A percentile compares a stretch with the other conserved stretches of the same genome.
These are phyloP conservation scores for Melieria picta DNA, from an alignment of 2,888 invertebrate species.

Conservation along the genomic window DNA sequence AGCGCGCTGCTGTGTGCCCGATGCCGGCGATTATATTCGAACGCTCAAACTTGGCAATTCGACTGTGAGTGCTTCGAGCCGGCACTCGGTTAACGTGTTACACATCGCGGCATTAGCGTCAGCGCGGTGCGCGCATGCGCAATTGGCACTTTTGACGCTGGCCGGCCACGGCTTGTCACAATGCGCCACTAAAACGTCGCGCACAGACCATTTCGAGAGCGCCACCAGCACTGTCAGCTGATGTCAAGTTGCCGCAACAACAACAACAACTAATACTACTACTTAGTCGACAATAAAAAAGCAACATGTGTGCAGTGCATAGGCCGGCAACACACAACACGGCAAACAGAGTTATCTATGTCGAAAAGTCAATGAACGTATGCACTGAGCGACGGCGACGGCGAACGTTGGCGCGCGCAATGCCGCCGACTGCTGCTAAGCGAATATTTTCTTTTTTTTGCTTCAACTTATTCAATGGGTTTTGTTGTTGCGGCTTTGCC, in stretches of 20 bases:
- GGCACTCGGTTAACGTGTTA: no score
- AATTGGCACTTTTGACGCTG: background rate
- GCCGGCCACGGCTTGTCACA: background rate
- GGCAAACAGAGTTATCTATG: constrained; percentile 43
- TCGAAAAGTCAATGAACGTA: constrained; percentile 52
- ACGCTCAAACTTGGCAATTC: no score
- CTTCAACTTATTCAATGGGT: constrained; percentile 34
- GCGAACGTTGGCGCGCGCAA: constrained; percentile 16
- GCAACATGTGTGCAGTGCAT: constrained; percentile 20
- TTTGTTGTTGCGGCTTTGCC: constrained; percentile 37
- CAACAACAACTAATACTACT: no score
- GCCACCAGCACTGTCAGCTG: background rate
- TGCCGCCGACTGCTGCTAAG: background rate
- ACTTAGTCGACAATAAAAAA: background rate
- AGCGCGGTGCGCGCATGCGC: constrained; percentile 2
- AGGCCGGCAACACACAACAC: constrained; percentile 26
- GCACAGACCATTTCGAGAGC: constrained; percentile 11
- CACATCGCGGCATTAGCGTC: background rate
- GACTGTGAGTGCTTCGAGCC: no score
- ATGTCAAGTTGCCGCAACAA: background rate
- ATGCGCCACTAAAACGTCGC: background rate
- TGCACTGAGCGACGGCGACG: constrained; percentile 29
- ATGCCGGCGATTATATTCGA: no score
- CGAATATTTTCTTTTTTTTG: constrained; percentile 36
- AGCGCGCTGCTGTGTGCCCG: no score